Conservation (phyloP, 2,888 invertebrate species). For the Sthenelais limicola region DNA sequence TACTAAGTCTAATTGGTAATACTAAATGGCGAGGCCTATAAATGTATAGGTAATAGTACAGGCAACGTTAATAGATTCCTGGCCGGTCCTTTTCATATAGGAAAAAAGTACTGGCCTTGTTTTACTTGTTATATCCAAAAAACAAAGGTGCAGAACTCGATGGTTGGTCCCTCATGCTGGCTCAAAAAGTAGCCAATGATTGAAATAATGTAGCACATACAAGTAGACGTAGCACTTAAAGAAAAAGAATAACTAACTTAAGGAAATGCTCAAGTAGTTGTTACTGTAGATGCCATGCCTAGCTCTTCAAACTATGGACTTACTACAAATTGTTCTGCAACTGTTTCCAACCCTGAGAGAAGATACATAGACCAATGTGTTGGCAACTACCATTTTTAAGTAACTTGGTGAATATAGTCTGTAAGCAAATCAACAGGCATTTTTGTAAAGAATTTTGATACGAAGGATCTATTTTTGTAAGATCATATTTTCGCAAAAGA, state of each 20-base stretch:
- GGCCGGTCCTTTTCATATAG: too few species aligned
- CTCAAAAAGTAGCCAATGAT: slow-evolving; percentile 37
- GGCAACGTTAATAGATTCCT: too few species aligned
- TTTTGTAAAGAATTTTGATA: slow-evolving; percentile 49
- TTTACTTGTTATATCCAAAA: slow-evolving; percentile 28
- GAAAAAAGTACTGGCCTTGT: too few species aligned
- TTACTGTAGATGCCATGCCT: slow-evolving; percentile 41
- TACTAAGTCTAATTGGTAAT: too few species aligned
- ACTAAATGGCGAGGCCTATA: too few species aligned
- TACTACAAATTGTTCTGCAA: slow-evolving; percentile 42
- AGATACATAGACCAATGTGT: slow-evolving; percentile 35
- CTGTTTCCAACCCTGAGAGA: slow-evolving; percentile 43
- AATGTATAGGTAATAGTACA: too few species aligned
- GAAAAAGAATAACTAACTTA: slow-evolving; percentile 41
- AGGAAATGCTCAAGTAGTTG: slow-evolving; percentile 46
- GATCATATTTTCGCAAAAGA: slow-evolving; percentile 47
- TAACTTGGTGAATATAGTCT: slow-evolving; percentile 45
- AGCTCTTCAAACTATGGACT: slow-evolving; percentile 42
- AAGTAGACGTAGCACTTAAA: slow-evolving; percentile 38
- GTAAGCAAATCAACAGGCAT: slow-evolving; percentile 45
- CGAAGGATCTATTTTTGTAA: slow-evolving; percentile 49
- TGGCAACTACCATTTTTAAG: slow-evolving; percentile 47
- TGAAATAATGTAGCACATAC: slow-evolving; percentile 32
- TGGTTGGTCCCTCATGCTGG: slow-evolving; percentile 36
- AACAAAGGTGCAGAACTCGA: slow-evolving; percentile 30